Conservation (phyloP, 2,797 vertebrate species). For the Coccyzus lansbergi region DNA sequence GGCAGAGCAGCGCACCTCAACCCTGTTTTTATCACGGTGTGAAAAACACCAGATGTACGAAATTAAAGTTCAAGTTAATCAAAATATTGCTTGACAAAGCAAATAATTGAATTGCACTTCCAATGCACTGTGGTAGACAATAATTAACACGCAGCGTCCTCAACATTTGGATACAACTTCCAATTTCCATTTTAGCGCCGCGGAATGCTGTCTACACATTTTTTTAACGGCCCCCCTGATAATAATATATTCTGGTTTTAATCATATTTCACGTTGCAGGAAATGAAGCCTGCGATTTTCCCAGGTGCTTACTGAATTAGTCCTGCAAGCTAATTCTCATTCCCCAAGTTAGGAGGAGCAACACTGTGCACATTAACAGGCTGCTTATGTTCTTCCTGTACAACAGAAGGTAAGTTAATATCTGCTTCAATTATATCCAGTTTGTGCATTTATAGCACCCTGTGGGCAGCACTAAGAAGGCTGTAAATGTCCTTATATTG, state of each 20-base stretch:
- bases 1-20: neutral
- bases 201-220: constrained; percentile 95
- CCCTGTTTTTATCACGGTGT: constrained; percentile 58
- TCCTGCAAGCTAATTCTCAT: constrained; percentile 93
- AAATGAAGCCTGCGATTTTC: constrained; percentile 91
- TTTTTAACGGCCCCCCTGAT: constrained; percentile 97
- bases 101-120: constrained; percentile 88
- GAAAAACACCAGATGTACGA: constrained; percentile 76
- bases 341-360: constrained; percentile 88
- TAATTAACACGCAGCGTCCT: constrained; percentile 92
- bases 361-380: constrained; percentile 86
- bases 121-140: constrained; percentile 86
- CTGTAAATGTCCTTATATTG: constrained; percentile 77
- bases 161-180: constrained; percentile 90
- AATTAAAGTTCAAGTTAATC: constrained; percentile 82
- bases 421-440: constrained; percentile 91
- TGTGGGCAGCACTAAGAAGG: constrained; percentile 79
- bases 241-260: constrained; percentile 98
- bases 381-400: constrained; percentile 87
- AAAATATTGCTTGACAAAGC: constrained; percentile 85
- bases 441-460: constrained; percentile 90
- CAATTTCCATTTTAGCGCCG: constrained; percentile 92
- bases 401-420: constrained; percentile 95
- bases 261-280: constrained; percentile 91
- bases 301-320: constrained; percentile 91